These are phyloP conservation scores for Chrysotoxum bicinctum DNA, from an alignment of 2,888 invertebrate species.

Conservation along the genomic window DNA sequence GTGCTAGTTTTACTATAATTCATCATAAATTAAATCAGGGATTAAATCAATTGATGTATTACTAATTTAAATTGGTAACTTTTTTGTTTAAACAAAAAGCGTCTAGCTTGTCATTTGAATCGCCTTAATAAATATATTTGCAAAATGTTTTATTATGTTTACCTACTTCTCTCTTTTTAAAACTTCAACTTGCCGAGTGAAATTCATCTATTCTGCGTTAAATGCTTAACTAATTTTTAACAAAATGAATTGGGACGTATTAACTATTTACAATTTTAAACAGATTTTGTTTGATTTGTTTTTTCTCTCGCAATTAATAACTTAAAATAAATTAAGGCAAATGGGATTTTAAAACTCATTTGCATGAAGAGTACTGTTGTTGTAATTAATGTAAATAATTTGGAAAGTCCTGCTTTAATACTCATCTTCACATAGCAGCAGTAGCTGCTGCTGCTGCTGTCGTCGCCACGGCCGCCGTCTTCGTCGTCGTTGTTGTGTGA, in stretches of 20 bases:
- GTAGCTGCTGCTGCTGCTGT: background rate
- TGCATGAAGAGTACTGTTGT: conserved; percentile 20
- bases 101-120: background rate
- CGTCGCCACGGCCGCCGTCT: background rate
- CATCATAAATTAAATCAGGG: background rate
- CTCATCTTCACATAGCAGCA: conserved; percentile 55
- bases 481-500: conserved; percentile 23
- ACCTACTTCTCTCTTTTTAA: background rate
- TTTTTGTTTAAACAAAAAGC: background rate
- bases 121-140: background rate
- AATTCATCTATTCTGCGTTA: background rate
- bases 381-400: conserved; percentile 23
- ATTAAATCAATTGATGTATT: background rate
- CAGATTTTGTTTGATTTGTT: conserved; percentile 15
- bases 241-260: background rate
- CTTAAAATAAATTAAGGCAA: conserved; percentile 59
- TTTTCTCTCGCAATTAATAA: conserved; percentile 37
- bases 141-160: background rate
- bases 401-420: conserved; percentile 57
- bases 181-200: background rate
- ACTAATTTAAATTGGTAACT: background rate
- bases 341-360: conserved; percentile 24
- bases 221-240: conserved; percentile 20
- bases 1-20: background rate
- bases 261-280: conserved; percentile 55